A percentile compares a stretch with the other conserved stretches of the same genome.
Evolutionary conservation across 1,140 invertebrate genomes (phyloP).

Genomic region (Eupristina koningsbergeri): DNA sequence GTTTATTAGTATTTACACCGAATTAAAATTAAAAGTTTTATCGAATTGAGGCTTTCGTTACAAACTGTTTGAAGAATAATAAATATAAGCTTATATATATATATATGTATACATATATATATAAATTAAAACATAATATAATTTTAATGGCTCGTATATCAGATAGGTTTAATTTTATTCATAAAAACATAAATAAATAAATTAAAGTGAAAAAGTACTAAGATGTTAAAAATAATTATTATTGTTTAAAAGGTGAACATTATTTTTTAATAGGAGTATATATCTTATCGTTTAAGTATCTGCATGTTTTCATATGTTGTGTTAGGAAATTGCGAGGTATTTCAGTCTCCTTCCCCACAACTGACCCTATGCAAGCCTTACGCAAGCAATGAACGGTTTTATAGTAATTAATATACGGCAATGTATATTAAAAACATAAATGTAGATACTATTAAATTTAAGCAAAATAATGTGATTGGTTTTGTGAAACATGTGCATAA

Average conservation of each 20-base stretch:
- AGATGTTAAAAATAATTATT: background rate
- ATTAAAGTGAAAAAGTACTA: background rate
- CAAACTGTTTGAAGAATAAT: too few relatives aligned
- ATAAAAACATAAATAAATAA: background rate
- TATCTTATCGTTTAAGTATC: background rate
- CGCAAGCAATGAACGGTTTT: background rate
- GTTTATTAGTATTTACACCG: too few relatives aligned
- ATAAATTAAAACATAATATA: too few relatives aligned
- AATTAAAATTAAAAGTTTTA: too few relatives aligned
- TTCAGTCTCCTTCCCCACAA: background rate
- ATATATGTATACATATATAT: too few relatives aligned
- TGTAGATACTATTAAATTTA: conserved; percentile 3
- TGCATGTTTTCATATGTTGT: background rate
- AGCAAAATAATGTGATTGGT: conserved; percentile 18
- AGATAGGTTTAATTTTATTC: background rate
- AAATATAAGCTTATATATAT: too few relatives aligned
- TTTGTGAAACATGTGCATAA: background rate
- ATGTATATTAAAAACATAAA: conserved; percentile 4
- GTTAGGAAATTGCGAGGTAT: background rate
- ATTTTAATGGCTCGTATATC: background rate
- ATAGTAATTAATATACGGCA: conserved; percentile 6
- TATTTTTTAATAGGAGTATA: background rate
- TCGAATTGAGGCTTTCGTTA: too few relatives aligned
- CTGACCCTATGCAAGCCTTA: background rate
- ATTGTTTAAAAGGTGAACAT: background rate